Conservation (phyloP, 2,888 invertebrate genomes). For the Tipula confusa region DNA sequence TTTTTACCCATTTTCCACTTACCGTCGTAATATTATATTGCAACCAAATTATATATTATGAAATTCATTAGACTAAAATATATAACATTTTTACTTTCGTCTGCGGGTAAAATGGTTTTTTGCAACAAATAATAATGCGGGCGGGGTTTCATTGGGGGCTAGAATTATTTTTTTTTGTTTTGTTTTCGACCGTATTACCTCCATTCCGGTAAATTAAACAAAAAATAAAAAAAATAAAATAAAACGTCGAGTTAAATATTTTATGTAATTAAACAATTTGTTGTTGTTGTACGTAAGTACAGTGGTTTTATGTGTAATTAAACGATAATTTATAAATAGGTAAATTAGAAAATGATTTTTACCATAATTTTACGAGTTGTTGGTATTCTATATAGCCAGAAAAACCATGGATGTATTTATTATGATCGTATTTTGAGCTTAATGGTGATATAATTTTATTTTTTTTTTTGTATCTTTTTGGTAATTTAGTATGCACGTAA, state of each 20-base stretch:
- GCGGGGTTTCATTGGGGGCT: too few species aligned
- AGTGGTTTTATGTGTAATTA: background rate
- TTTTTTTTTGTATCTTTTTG: background rate
- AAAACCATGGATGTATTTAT: background rate
- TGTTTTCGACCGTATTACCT: background rate
- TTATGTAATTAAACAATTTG: background rate
- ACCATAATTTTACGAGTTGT: too few species aligned
- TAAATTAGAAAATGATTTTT: slow-evolving; percentile 13
- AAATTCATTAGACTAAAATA: background rate
- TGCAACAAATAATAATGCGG: too few species aligned
- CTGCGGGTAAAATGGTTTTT: too few species aligned
- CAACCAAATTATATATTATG: background rate
- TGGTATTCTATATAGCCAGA: too few species aligned
- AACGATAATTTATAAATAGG: slow-evolving; percentile 20
- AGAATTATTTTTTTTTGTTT: background rate
- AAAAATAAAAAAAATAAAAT: too few species aligned
- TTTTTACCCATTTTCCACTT: background rate
- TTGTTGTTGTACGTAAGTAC: background rate
- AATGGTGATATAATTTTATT: background rate
- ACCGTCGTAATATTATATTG: background rate
- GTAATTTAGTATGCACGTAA: too few species aligned
- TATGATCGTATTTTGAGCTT: background rate
- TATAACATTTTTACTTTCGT: background rate
- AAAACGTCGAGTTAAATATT: background rate
- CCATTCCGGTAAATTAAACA: too few species aligned